Base-by-base conservation (phyloP, 2,888 invertebrate genomes). In the Hypolimnas misippus region DNA sequence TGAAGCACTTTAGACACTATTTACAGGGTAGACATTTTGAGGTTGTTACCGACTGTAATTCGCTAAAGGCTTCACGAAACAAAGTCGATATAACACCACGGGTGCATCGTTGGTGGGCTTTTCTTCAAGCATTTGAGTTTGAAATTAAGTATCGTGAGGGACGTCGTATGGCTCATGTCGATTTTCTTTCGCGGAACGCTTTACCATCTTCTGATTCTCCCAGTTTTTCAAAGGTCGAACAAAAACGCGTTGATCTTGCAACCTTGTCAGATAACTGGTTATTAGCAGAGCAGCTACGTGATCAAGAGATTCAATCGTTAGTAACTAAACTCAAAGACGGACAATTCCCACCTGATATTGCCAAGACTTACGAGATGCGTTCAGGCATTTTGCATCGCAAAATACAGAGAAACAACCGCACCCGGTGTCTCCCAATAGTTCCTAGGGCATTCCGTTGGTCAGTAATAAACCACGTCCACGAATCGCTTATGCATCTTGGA, bases 401-500 rank as follows among this genome's bases (percentile, higher is more conserved):
- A 46, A 46, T 72, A 0, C 63, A 71, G 8, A 54, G 70, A 2
- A 68, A 70, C 25, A 57, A 35, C 10, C 21, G 63, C 7, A 65
- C 62, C 1, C 38, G 21, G 16, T n/a, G 68, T 21, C 51, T 73
- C 0, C 70, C 71, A 4, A 66, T 75, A 16, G 66, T 78, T 29
- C 29, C 76, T 70, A 75, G 0, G n/a, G n/a, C n/a, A n/a, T n/a
- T n/a, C n/a, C n/a, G n/a, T n/a, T n/a, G n/a, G n/a, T n/a, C n/a
- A n/a, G 61, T 78, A 5, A 70, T 77, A 3, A 73, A 74, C 49
- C 64, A 73, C 40, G 51, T 76, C 2, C 76, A 77, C 35, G 70
- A 71, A 0, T 35, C 63, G 1, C 6, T 77, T 0, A 49, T 71
- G 17, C 76, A 78, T 38, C 46, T 75, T 0, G 73, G 74, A 1